Evolutionary conservation across 2,888 invertebrate genomes (phyloP), one percentile per base, ranked within the genome.

Genomic region (Rutpela maculata): DNA sequence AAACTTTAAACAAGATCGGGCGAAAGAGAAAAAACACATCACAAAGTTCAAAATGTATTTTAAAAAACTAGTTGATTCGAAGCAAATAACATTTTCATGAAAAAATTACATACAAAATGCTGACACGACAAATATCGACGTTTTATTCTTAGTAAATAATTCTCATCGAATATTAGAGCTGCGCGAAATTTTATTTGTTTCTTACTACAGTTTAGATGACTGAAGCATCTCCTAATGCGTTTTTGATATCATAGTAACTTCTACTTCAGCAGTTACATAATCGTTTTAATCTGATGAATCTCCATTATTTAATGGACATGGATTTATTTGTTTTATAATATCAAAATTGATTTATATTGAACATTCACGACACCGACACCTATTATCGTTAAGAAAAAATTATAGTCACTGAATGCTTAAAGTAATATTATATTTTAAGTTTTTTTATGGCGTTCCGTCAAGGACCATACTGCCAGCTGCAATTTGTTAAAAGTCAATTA

Each of bases 1-100:
- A 56, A 69, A 69, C 69, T 69, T 68, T 57, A 69, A 69, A 69
- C 69, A 69, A 69, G 69, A 69, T 69, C 35, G 69, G 18, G 38
- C 6, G 31, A 19, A 26, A 19, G 7, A 67, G 69, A 35, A 56
- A 69, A 35, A 55, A 56, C 18, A 59, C 22, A 57, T 69, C 69
- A 69, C 15, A 59, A 69, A 56, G 57, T 69, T 69, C 11, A 59
- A 59, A 57, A 57, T 50, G 35, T 59, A 69, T 56, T 9, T 9
- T 26, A 22, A 55, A 56, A 17, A 56, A 55, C 17, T 19, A 15
- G 10, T 7, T 26, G n/a, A 55, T 55, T 56, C 6, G 2, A 43
- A 50, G 15, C 56, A 17, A 56, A 67, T 56, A 56, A 17, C 11
- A 59, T 5, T 12, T 22, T 12, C 19, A 11, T 19, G 15, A 59